Evolutionary conservation across 2,113 vertebrate genomes (phyloP).

Genomic region (Ondatra zibethicus): DNA sequence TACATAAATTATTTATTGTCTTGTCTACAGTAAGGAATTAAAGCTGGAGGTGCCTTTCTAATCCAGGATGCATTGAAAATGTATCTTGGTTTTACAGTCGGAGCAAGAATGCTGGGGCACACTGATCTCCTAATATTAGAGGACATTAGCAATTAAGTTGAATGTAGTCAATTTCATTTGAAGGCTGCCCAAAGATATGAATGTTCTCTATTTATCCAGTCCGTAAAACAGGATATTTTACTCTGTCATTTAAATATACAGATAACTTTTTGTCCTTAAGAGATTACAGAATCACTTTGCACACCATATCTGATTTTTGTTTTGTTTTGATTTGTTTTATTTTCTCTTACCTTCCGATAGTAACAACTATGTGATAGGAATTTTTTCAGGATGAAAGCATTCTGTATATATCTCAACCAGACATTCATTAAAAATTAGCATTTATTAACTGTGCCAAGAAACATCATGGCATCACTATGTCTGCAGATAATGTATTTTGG

Average conservation of each 20-base stretch:
- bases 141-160: background rate
- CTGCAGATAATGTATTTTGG: background rate
- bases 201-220: background rate
- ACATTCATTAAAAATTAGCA: background rate
- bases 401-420: background rate
- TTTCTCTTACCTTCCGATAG: background rate
- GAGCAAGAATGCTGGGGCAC: fast-evolving
- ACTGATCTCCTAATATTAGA: background rate
- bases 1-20: background rate
- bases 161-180: background rate
- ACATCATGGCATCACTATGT: background rate
- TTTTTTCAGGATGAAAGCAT: background rate
- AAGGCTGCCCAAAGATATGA: background rate
- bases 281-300: background rate
- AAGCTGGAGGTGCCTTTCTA: background rate
- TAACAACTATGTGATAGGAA: background rate
- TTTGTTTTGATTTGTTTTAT: background rate
- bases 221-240: background rate
- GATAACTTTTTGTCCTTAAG: background rate
- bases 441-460: background rate
- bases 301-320: background rate
- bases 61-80: background rate
- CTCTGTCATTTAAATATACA: background rate
- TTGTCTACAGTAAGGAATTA: background rate
- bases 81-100: background rate